Percentiles rank a stretch among this genome's conserved stretches.
These are phyloP conservation scores for Geophilus truncorum DNA, from an alignment of 2,888 invertebrate genomes.

Conservation along the genomic window DNA sequence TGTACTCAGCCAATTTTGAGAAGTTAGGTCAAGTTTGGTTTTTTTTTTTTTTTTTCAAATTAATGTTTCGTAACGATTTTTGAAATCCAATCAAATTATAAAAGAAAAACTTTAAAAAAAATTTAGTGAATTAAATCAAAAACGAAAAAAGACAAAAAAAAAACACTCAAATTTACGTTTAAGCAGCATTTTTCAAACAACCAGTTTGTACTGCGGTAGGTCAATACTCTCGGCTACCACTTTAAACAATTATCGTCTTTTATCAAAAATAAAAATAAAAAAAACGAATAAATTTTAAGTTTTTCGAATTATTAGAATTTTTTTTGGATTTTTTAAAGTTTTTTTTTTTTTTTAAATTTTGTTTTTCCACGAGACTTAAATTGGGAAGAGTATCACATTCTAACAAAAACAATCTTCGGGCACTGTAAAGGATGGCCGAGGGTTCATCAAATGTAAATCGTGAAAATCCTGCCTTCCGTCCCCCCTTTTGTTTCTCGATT, in stretches of 20 bases:
- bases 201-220: too few species aligned
- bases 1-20: neutral
- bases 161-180: neutral
- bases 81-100: neutral
- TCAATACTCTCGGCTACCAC: too few species aligned
- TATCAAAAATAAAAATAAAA: too few species aligned
- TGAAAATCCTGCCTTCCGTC: conserved; percentile 46
- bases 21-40: conserved; percentile 20
- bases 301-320: neutral
- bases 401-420: conserved; percentile 37
- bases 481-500: conserved; percentile 44
- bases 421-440: conserved; percentile 39
- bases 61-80: too few species aligned
- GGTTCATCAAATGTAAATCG: conserved; percentile 41
- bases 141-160: neutral
- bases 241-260: too few species aligned
- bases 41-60: neutral
- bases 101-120: neutral
- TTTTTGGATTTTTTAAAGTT: neutral
- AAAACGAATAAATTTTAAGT: too few species aligned
- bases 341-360: neutral
- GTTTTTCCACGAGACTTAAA: conserved; percentile 9
- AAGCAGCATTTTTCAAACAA: too few species aligned
- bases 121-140: neutral
- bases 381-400: conserved; percentile 8